Evolutionary conservation across 2,888 invertebrate species (phyloP).

Genomic region (Alsophila aescularia): DNA sequence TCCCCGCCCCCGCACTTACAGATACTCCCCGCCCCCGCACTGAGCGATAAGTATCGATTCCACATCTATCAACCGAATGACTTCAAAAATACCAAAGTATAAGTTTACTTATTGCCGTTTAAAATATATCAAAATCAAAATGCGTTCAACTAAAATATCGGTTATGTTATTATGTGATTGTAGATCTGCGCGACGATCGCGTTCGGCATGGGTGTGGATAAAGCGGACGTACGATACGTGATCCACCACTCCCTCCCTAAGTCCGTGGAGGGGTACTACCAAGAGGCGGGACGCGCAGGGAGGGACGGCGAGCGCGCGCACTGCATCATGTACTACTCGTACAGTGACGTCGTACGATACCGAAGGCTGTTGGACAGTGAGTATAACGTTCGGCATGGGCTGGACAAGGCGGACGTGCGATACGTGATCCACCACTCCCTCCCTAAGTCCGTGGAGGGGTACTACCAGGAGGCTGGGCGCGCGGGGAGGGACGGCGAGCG

Average conservation of each 20-base stretch:
- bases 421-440: conserved; percentile 97
- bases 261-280: conserved; percentile 98
- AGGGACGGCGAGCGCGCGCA: conserved; percentile 94
- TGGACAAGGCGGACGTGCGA: conserved; percentile 97
- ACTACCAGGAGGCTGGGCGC: conserved; percentile 98
- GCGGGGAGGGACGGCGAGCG: conserved; percentile 96
- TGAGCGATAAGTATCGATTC: too few species aligned
- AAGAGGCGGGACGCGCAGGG: conserved; percentile 98
- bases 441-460: conserved; percentile 98
- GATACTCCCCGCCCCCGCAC: too few species aligned
- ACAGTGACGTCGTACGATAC: conserved; percentile 90
- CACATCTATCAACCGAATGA: too few species aligned
- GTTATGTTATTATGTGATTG: too few species aligned
- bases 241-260: conserved; percentile 97
- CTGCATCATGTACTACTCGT: conserved; percentile 95
- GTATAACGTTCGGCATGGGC: conserved; percentile 40
- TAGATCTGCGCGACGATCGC: conserved; percentile 98
- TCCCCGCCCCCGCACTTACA: too few species aligned
- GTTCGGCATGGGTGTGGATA: conserved; percentile 99
- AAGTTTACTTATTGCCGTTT: too few species aligned
- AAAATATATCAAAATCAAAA: too few species aligned
- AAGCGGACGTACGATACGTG: conserved; percentile 97
- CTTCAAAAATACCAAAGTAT: too few species aligned
- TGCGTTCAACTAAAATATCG: too few species aligned
- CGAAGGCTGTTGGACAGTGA: conserved; percentile 88